Evolutionary conservation across 1,140 invertebrate species (phyloP), one percentile per base, ranked within the genome.

Genomic region (Brachionus sp.): DNA sequence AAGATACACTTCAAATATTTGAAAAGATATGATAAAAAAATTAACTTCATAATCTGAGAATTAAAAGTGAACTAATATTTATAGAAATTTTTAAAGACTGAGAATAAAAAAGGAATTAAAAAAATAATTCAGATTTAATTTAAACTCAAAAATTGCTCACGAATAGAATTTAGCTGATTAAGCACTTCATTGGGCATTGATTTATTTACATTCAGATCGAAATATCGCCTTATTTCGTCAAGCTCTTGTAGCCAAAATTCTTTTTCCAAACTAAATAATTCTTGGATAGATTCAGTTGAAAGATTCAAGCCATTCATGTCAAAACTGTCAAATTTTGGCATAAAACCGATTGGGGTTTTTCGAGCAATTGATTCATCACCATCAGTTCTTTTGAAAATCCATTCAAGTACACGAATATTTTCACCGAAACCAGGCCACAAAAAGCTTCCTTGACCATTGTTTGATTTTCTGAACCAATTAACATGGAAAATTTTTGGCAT

Each of bases 351-450:
- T 23, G 88, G 85, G 1, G 86, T 86, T 37, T 84, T 83, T 19
- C 84, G 73, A 9, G 86, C 86, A 75, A 86, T 85, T 57, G 88
- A 88, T 68, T 95, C 93, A 5, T 91, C 92, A 80, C 95, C 93
- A 73, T 95, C 91, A 1, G 42, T 53, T 84, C 96, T 91, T 66
- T 92, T 92, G 46, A 97, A 90, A 68, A 98, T 92, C 96, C 96
- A 98, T 85, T 98, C 95, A 13, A 98, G 90, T 0, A 98, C 96
- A n/a, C 97, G 92, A 13, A 93, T 92, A 87, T 99, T 99, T 84
- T 99, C 97, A 0, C 96, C 97, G 87, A 96, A 99, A 84, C 97
- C 97, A 29, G 97, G 97, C 97, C 97, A 98, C 57, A 98, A 89
- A 90, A 97, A 98, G 19, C 50, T 80, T 0, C 77, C 77, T 84